These are phyloP conservation scores for Drosophila nr. perissopoda DNA, from an alignment of 2,888 invertebrate species.

Conservation along the genomic window DNA sequence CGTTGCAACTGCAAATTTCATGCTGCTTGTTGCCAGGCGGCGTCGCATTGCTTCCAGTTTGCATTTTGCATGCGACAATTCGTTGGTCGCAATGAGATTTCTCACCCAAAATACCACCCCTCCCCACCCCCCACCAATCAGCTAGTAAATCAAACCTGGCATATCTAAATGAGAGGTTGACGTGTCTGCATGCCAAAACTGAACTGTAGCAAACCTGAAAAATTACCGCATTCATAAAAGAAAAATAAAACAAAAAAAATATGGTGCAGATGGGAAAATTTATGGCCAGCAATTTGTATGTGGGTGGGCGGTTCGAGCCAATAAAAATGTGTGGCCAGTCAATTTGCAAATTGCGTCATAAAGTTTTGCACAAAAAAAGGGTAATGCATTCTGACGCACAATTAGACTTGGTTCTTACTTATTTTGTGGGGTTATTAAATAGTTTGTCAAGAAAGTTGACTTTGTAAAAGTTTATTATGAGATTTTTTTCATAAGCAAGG, in stretches of 20 bases:
- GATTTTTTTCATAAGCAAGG: not conserved
- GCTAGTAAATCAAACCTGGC: constrained; percentile 51
- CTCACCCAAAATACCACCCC: constrained; percentile 7
- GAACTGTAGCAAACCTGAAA: constrained; percentile 25
- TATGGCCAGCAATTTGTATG: constrained; percentile 33
- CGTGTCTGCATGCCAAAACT: constrained; percentile 69
- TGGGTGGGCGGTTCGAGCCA: constrained; percentile 47
- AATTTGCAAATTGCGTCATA: constrained; percentile 69
- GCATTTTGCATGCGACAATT: constrained; percentile 61
- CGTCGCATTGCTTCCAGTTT: constrained; percentile 3
- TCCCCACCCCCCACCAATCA: not conserved
- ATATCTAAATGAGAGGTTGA: constrained; percentile 78
- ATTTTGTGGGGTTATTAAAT: not conserved
- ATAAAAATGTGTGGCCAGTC: constrained; percentile 62
- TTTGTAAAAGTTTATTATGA: not conserved
- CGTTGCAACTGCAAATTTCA: constrained; percentile 37
- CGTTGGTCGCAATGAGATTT: constrained; percentile 48
- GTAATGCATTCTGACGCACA: constrained; percentile 38
- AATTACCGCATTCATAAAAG: constrained; percentile 48
- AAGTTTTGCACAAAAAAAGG: constrained; percentile 33
- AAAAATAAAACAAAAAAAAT: not conserved
- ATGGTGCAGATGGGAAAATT: constrained; percentile 49
- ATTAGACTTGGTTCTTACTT: not conserved
- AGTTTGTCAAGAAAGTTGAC: not conserved
- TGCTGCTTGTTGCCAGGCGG: constrained; percentile 44